A percentile compares a stretch with the other conserved stretches of the same genome.
Evolutionary conservation across 2,113 vertebrate genomes (phyloP).

Genomic region (Nesospiza acunhae): DNA sequence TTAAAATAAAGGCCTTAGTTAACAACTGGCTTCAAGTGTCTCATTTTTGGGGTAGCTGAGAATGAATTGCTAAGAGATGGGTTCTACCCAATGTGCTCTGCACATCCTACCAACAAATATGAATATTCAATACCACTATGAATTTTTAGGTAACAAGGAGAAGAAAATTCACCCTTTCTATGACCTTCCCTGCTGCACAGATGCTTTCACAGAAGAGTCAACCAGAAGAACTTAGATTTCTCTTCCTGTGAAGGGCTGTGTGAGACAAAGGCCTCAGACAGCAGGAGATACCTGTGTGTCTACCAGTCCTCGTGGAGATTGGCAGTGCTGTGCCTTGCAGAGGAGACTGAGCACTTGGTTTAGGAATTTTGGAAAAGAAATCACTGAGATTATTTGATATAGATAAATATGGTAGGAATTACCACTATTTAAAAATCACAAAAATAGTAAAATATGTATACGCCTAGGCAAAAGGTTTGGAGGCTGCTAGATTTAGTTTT

Average conservation of each 20-base stretch:
- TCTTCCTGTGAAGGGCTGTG: neutral
- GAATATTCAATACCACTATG: neutral
- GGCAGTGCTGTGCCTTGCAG: neutral
- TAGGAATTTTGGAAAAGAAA: neutral
- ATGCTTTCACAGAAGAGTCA: neutral
- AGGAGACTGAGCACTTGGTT: rapidly evolving
- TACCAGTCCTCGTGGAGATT: rapidly evolving
- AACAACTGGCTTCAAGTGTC: neutral
- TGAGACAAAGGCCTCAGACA: neutral
- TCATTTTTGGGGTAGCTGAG: neutral
- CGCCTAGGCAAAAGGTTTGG: neutral
- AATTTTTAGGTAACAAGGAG: neutral
- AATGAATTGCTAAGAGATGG: neutral
- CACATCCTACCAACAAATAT: neutral
- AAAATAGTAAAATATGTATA: neutral
- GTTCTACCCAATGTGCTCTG: neutral
- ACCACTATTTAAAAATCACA: neutral
- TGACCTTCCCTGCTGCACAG: neutral
- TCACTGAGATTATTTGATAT: neutral
- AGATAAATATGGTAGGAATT: neutral
- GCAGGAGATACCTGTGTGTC: neutral
- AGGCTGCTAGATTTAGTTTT: neutral
- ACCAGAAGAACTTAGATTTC: neutral
- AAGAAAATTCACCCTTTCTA: neutral
- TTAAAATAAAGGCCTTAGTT: neutral